These are phyloP conservation scores for Psittacula cyanocephala DNA, from an alignment of 2,113 vertebrate genomes.

Conservation along the genomic window DNA sequence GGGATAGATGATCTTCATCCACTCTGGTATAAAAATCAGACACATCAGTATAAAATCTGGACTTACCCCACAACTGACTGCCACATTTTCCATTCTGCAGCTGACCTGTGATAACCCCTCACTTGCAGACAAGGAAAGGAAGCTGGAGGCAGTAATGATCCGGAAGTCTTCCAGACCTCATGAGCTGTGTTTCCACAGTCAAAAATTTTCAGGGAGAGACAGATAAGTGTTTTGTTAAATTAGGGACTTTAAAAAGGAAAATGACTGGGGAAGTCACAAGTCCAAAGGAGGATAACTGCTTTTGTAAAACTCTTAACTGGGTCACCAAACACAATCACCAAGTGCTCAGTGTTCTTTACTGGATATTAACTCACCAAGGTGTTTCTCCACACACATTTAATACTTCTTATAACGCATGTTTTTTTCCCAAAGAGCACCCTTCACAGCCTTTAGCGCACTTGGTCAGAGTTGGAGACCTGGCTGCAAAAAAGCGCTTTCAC, in stretches of 20 bases:
- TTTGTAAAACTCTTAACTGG: not conserved
- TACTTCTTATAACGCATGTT: not conserved
- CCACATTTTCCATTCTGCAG: not conserved
- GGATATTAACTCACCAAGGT: not conserved
- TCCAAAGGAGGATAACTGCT: not conserved
- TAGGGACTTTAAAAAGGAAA: not conserved
- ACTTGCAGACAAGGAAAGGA: not conserved
- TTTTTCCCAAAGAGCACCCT: not conserved
- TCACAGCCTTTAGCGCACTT: not conserved
- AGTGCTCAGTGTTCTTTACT: not conserved
- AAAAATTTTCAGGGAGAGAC: not conserved
- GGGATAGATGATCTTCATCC: not conserved
- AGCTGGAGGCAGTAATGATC: not conserved
- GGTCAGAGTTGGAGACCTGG: not conserved
- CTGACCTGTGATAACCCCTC: not conserved
- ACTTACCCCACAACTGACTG: not conserved
- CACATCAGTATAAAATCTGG: not conserved
- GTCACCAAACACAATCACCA: not conserved
- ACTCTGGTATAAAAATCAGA: not conserved
- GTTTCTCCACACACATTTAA: not conserved
- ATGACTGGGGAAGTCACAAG: not conserved
- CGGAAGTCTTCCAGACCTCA: not conserved
- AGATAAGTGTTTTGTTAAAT: not conserved
- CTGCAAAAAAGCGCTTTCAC: not conserved
- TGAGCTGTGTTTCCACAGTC: not conserved